These are phyloP conservation scores for Cataglyphis livida DNA, from an alignment of 2,888 invertebrate genomes.

Conservation along the genomic window DNA sequence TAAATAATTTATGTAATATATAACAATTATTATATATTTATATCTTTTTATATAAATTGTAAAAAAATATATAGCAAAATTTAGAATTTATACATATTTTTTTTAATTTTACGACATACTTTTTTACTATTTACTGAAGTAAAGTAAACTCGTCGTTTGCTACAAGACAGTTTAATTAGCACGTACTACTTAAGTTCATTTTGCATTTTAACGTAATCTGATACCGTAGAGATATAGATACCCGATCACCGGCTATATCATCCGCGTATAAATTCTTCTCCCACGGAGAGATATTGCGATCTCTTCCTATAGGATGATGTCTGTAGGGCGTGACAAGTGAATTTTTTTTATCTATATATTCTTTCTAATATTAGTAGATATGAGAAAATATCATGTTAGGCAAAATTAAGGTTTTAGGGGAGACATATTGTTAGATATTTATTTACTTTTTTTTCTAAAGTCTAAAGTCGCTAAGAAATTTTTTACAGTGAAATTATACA, in stretches of 20 bases:
- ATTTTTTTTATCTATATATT: neutral
- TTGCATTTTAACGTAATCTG: constrained; percentile 13
- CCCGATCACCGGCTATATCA: constrained; percentile 20
- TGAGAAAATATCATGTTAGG: neutral
- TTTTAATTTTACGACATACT: neutral
- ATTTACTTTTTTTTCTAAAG: neutral
- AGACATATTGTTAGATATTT: neutral
- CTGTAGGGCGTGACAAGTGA: neutral
- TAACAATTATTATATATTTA: neutral
- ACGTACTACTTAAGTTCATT: constrained; percentile 16
- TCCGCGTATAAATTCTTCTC: constrained; percentile 43
- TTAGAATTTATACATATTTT: neutral
- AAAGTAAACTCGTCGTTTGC: neutral
- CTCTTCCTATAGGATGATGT: neutral
- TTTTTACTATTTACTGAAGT: neutral
- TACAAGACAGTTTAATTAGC: constrained; percentile 28
- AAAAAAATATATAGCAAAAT: neutral
- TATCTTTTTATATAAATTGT: neutral
- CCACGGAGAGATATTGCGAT: constrained; percentile 17
- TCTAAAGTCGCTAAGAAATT: neutral
- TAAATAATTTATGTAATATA: too few species aligned
- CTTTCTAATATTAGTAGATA: neutral
- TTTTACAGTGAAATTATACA: too few species aligned
- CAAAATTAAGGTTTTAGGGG: neutral
- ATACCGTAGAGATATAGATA: constrained; percentile 1